Evolutionary conservation across 30 jellyfish, hydroid and myxozoan genomes (phyloP), one percentile per base, ranked within the genome.

Genomic region (Aurelia aurita): DNA sequence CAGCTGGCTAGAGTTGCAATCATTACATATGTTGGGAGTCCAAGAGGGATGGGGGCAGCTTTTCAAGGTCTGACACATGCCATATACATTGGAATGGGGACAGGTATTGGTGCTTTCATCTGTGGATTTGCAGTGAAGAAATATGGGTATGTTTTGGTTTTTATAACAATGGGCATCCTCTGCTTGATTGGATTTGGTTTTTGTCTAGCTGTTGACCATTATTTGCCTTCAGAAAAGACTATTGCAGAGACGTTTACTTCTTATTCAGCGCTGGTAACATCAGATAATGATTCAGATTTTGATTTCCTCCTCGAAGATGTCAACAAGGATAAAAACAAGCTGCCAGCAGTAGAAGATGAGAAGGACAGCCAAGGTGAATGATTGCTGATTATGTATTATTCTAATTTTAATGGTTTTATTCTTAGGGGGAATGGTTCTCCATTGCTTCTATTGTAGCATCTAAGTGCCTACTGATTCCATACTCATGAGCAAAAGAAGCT

Each of bases 21-120:
- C 13, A 79, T 86, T 66, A 91, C 98, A 35, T 91, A 84, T 51
- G 98, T 81, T 74, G 98, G 98, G 6, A 78, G 96, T 72, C 98
- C 98, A 22, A 87, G 95, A 1, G 74, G 77, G 26, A 73, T 91
- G 66, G 98, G 98, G 13, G 98, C 98, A 5, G 90, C 98, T 9
- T 76, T 91, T 22, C 98, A 91, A 51, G 98, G 98, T 1, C 19
- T 79, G 27, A 76, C 91, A 20, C 98, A 91, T 77, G 96, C 96
- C 21, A 55, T 91, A 27, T 86, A 91, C 77, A 84, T 74, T 69
- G 98, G 98, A 16, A 81, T 91, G 35, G 98, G 98, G 25, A 79
- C 89, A 19, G 74, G 95, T 34, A 62, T 91, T 71, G 98, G 98
- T 59, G 59, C 86, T 15, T 85, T 85, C 20, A 82, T 79, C 13